Percentiles rank a stretch among this genome's conserved stretches.
Evolutionary conservation across 2,888 invertebrate genomes (phyloP).

Genomic region (Mesochorus sp.): DNA sequence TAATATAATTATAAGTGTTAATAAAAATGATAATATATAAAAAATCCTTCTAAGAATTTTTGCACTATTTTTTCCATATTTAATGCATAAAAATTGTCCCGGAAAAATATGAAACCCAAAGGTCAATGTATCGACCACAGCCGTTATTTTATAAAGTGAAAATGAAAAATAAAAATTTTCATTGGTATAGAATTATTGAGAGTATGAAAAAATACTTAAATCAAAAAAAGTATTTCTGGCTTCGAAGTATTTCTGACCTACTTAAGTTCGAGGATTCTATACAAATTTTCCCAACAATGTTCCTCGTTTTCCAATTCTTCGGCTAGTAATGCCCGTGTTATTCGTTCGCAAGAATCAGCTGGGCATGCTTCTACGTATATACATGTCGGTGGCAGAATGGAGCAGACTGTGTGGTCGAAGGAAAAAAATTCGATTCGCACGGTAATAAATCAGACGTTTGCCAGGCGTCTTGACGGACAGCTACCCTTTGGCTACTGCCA

Average conservation of each 20-base stretch:
- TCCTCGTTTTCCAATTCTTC: background rate
- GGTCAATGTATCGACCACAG: too few relatives aligned
- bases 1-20: too few relatives aligned
- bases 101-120: too few relatives aligned
- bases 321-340: slow-evolving; percentile 15
- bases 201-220: background rate
- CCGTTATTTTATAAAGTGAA: too few relatives aligned
- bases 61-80: too few relatives aligned
- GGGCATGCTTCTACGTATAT: background rate
- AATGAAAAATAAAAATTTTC: too few relatives aligned
- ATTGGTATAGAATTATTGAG: too few relatives aligned
- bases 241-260: slow-evolving; percentile 63
- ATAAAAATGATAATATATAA: too few relatives aligned
- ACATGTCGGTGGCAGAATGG: slow-evolving; percentile 29
- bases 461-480: slow-evolving; percentile 48
- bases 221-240: background rate
- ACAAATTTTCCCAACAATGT: slow-evolving; percentile 10
- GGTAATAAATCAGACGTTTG: slow-evolving; percentile 76
- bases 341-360: slow-evolving; percentile 48
- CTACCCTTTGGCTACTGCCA: slow-evolving; percentile 73
- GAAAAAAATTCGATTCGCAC: slow-evolving; percentile 74
- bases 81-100: too few relatives aligned
- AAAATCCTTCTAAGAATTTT: too few relatives aligned
- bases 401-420: slow-evolving; percentile 39
- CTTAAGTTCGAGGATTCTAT: slow-evolving; percentile 41